Conservation (phyloP, 2,113 vertebrate genomes). For the Sturnus vulgaris region DNA sequence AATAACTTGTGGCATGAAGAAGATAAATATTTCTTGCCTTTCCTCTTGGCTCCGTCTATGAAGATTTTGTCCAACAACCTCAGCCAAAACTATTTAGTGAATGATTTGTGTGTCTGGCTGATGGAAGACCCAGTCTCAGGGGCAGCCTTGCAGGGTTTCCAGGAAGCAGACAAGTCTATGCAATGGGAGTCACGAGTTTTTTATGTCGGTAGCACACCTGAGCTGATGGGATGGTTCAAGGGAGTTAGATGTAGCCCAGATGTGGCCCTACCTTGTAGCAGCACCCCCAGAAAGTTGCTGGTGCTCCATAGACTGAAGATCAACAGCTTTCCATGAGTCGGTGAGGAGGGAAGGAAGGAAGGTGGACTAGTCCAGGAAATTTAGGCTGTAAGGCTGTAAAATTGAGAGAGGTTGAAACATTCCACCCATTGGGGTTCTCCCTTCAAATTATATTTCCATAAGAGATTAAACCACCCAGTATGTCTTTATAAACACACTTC, state of each 20-base stretch:
- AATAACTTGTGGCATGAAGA: neutral
- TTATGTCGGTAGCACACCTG: neutral
- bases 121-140: neutral
- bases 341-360: neutral
- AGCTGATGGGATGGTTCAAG: neutral
- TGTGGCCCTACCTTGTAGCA: neutral
- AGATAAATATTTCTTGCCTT: neutral
- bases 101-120: neutral
- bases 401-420: neutral
- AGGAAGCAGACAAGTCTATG: neutral
- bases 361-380: neutral
- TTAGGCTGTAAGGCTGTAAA: neutral
- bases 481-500: neutral
- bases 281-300: neutral
- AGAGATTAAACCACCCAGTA: neutral
- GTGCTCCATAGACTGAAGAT: neutral
- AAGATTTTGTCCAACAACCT: neutral
- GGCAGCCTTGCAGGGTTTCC: neutral
- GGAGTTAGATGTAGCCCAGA: neutral
- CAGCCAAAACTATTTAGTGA: neutral
- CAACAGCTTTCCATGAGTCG: neutral
- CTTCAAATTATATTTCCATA: neutral
- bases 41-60: neutral
- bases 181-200: fast-evolving
- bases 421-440: neutral